A percentile compares a stretch with the other conserved stretches of the same genome.
phyloP scores from a whole-genome alignment of 2,888 invertebrate species.

The Leptinotarsa rubiginosa region DNA sequence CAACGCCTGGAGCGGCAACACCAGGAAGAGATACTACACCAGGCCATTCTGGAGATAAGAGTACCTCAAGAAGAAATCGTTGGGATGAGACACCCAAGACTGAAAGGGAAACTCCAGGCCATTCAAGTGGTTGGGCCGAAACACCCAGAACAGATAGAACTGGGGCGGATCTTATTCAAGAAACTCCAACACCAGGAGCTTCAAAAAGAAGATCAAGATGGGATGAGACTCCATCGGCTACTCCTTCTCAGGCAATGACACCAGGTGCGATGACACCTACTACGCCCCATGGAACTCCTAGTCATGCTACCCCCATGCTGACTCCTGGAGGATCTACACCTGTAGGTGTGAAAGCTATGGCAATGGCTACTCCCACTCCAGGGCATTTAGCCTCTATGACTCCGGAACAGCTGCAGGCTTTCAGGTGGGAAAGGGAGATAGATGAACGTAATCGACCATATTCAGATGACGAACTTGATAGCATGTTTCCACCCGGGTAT shows the following conservation, averaged over 20 bases:
- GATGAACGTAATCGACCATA: slow-evolving; percentile 97
- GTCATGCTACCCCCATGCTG: slow-evolving; percentile 73
- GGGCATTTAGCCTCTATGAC: slow-evolving; percentile 98
- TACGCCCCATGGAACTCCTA: slow-evolving; percentile 77
- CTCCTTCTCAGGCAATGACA: slow-evolving; percentile 71
- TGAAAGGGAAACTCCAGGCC: slow-evolving; percentile 96
- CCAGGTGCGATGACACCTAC: slow-evolving; percentile 75
- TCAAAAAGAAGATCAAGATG: slow-evolving; percentile 95
- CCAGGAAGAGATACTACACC: slow-evolving; percentile 85
- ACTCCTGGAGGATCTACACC: slow-evolving; percentile 90
- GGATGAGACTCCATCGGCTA: slow-evolving; percentile 95
- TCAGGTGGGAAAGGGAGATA: slow-evolving; percentile 98
- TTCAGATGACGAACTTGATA: slow-evolving; percentile 96
- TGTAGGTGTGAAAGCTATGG: slow-evolving; percentile 96
- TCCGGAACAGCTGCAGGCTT: slow-evolving; percentile 97
- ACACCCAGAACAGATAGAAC: slow-evolving; percentile 96
- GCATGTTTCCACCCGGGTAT: slow-evolving; percentile 98
- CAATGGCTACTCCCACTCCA: slow-evolving; percentile 97
- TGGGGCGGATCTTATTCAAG: slow-evolving; percentile 72
- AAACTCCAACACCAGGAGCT: slow-evolving; percentile 93
- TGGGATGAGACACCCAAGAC: slow-evolving; percentile 99
- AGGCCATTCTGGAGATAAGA: slow-evolving; percentile 71
- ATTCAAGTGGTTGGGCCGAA: slow-evolving; percentile 97
- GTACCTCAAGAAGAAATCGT: slow-evolving; percentile 88
- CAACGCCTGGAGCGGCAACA: slow-evolving; percentile 94